Evolutionary conservation across 2,113 vertebrate species (phyloP).

Genomic region (Mustelus asterias): DNA sequence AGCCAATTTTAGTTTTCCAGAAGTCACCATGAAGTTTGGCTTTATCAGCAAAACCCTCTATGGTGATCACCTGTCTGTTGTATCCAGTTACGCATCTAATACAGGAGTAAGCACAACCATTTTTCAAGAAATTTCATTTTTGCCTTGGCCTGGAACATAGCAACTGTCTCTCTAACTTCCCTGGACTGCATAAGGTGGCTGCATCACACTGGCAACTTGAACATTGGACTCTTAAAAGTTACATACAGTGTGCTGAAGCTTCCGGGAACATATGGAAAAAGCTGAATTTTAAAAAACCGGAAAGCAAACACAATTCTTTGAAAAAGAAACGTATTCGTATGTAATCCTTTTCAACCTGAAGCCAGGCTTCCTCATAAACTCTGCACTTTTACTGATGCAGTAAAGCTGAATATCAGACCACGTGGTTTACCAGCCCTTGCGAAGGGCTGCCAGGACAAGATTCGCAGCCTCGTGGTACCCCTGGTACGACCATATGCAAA

Average conservation of each 20-base stretch:
- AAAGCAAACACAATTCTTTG: background rate
- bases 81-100: background rate
- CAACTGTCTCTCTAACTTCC: constrained; percentile 19
- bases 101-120: background rate
- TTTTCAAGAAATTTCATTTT: background rate
- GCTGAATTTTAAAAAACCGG: background rate
- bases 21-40: background rate
- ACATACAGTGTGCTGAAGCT: constrained; percentile 26
- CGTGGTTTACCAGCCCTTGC: background rate
- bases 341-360: constrained; percentile 26
- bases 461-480: background rate
- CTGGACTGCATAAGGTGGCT: constrained; percentile 26
- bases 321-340: background rate
- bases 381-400: constrained; percentile 29
- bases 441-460: background rate
- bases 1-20: background rate
- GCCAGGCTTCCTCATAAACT: constrained; percentile 34
- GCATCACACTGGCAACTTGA: constrained; percentile 22
- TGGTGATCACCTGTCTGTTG: background rate
- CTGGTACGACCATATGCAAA: background rate
- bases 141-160: constrained; percentile 9
- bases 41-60: background rate
- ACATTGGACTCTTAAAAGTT: constrained; percentile 22
- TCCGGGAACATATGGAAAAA: constrained; percentile 8
- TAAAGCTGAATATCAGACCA: background rate